A percentile compares a stretch with the other conserved stretches of the same genome.
Evolutionary conservation across 1,140 invertebrate species (phyloP).

Genomic region (Procambarus clarkii): DNA sequence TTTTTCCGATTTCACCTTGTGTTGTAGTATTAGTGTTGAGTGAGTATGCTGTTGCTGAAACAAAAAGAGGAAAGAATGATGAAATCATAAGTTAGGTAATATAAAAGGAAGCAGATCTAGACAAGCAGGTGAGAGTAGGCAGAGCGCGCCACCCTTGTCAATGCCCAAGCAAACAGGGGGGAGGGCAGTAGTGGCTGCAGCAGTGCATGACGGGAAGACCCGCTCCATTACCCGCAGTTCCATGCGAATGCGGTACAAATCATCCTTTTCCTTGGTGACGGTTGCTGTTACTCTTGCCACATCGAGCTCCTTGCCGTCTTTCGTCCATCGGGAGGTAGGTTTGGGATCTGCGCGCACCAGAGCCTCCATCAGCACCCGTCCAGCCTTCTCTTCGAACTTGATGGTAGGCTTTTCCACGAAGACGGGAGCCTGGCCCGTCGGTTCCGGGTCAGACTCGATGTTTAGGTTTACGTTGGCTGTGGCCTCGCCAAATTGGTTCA

Average conservation of each 20-base stretch:
- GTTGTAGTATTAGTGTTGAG: slow-evolving; percentile 8
- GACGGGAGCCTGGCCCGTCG: slow-evolving; percentile 95
- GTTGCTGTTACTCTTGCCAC: slow-evolving; percentile 86
- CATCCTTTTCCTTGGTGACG: slow-evolving; percentile 86
- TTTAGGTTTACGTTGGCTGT: slow-evolving; percentile 99
- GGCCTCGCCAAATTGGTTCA: slow-evolving; percentile 97
- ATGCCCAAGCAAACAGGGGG: not conserved
- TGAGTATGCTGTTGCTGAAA: slow-evolving; percentile 22
- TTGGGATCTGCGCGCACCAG: slow-evolving; percentile 95
- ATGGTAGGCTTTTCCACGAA: slow-evolving; percentile 98
- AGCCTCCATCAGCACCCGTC: slow-evolving; percentile 97
- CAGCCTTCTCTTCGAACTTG: slow-evolving; percentile 94
- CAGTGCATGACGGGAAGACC: not conserved
- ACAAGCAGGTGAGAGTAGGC: not conserved
- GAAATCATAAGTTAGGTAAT: slow-evolving; percentile 7
- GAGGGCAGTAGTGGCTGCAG: not conserved
- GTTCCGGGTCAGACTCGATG: slow-evolving; percentile 95
- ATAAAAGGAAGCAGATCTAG: not conserved
- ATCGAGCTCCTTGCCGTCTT: slow-evolving; percentile 79
- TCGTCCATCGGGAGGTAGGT: slow-evolving; percentile 94
- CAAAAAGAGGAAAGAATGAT: not conserved
- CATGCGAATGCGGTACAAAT: slow-evolving; percentile 92
- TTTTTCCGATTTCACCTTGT: not conserved
- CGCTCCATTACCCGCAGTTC: slow-evolving; percentile 83
- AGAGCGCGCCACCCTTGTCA: not conserved